Evolutionary conservation across 2,113 vertebrate genomes (phyloP).

Genomic region (Patagioenas fasciata): DNA sequence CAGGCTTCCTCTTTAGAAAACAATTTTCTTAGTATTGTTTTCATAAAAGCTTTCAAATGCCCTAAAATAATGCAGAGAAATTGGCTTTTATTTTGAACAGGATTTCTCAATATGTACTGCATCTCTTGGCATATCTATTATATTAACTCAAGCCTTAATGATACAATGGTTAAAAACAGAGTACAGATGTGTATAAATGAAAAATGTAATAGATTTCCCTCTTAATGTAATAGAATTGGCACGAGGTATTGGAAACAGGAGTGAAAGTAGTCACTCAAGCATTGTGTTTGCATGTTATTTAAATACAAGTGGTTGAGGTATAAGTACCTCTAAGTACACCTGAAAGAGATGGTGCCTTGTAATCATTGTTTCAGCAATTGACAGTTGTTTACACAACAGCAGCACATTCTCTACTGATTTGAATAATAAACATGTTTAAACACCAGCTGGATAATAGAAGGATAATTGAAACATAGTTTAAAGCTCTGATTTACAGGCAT

Average conservation of each 20-base stretch:
- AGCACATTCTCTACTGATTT: slow-evolving; percentile 83
- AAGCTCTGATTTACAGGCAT: slow-evolving; percentile 85
- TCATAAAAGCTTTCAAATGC: slow-evolving; percentile 76
- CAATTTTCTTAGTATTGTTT: slow-evolving; percentile 78
- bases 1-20: slow-evolving; percentile 70
- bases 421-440: slow-evolving; percentile 88
- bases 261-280: slow-evolving; percentile 80
- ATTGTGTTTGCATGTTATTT: slow-evolving; percentile 85
- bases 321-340: slow-evolving; percentile 85
- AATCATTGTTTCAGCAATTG: slow-evolving; percentile 88
- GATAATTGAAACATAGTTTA: slow-evolving; percentile 88
- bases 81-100: slow-evolving; percentile 76
- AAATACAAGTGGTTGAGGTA: slow-evolving; percentile 82
- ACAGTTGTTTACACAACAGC: slow-evolving; percentile 89
- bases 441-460: slow-evolving; percentile 87
- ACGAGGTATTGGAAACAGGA: slow-evolving; percentile 72
- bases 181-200: slow-evolving; percentile 81
- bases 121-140: slow-evolving; percentile 77
- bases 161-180: slow-evolving; percentile 83
- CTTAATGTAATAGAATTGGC: slow-evolving; percentile 85
- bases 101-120: slow-evolving; percentile 64
- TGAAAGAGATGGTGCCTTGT: slow-evolving; percentile 84
- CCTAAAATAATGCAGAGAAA: slow-evolving; percentile 77
- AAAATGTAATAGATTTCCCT: slow-evolving; percentile 84
- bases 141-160: slow-evolving; percentile 79